Conservation (phyloP, 1,140 invertebrate genomes). For the Drosophila arizonae region DNA sequence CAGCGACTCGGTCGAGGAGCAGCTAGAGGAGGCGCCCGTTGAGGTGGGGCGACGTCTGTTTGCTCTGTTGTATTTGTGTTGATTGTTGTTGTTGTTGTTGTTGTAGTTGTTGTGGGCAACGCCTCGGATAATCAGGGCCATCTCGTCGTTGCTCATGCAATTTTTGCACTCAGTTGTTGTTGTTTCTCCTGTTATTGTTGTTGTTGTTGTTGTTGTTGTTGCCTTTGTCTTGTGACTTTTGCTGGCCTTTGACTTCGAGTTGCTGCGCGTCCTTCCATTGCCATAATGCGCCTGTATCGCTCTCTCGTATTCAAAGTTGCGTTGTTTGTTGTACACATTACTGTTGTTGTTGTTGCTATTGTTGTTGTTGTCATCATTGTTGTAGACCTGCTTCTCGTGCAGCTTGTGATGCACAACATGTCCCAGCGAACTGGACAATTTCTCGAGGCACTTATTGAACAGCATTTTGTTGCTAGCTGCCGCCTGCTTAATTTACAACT, state of each 20-base stretch:
- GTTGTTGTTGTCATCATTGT: slow-evolving; percentile 47
- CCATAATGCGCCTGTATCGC: slow-evolving; percentile 69
- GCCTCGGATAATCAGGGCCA: slow-evolving; percentile 67
- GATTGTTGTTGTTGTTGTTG: slow-evolving; percentile 16
- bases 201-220: slow-evolving; percentile 13
- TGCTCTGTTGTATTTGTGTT: background rate
- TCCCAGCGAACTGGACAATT: slow-evolving; percentile 72
- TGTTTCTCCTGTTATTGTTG: background rate
- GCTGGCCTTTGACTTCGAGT: slow-evolving; percentile 34
- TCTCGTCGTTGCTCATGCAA: slow-evolving; percentile 72
- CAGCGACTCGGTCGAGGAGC: slow-evolving; percentile 64
- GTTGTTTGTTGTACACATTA: slow-evolving; percentile 53
- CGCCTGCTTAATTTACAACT: slow-evolving; percentile 5
- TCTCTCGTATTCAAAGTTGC: slow-evolving; percentile 65
- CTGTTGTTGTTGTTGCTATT: slow-evolving; percentile 43
- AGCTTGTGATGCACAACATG: slow-evolving; percentile 73
- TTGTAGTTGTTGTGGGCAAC: slow-evolving; percentile 38
- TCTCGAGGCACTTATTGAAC: slow-evolving; percentile 78
- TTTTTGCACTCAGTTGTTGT: slow-evolving; percentile 41
- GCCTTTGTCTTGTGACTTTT: slow-evolving; percentile 54
- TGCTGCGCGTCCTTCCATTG: slow-evolving; percentile 22
- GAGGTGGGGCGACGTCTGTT: slow-evolving; percentile 27
- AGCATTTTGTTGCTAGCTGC: slow-evolving; percentile 53
- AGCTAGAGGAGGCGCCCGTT: slow-evolving; percentile 35
- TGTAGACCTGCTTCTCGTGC: slow-evolving; percentile 66